Base-by-base conservation (phyloP, 2,888 invertebrate genomes). In the Meiosimyza platycephala region DNA sequence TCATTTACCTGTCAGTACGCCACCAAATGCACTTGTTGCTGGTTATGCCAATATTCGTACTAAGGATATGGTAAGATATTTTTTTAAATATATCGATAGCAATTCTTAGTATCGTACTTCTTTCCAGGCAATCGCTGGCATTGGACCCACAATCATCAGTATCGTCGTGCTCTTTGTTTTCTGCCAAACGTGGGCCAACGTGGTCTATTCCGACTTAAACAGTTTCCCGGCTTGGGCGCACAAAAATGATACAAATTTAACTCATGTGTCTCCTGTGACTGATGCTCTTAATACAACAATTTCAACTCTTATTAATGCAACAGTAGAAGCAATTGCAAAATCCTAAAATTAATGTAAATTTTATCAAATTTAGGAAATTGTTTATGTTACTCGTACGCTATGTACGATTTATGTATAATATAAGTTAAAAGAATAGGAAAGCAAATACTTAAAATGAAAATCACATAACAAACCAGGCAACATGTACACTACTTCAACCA, bases 1-100 rank as follows among this genome's bases (percentile, higher is more conserved):
- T 90, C 96, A 96, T 90, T 90, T 98, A 86, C 97, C 97, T 0
- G 97, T 97, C 15, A 97, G 96, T 64, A 97, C 97, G 0, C 97
- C 97, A 3, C 97, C 97, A 16, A 98, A 98, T 87, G 97, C 98
- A 5, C 95, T 98, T 74, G 96, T 95, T 0, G 94, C 94, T 22
- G 94, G 94, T 0, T 94, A 94, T 13, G 94, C 93, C 3, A 92
- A 92, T 80, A 94, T 95, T 87, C 91, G 91, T 76, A 93, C 94
- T 9, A 90, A 91, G 74, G 94, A 94, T 81, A 94, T 95, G 92
- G 92, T 93, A 81, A 74, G 78, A 68, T 62, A 48, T 64, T 33
- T 40, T 40, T 57, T 60, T 63, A 28, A 40, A 40, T 40, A 40
- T 40, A 9, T 6, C 40, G 40, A 40, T 40, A 7, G 6, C 9